These are phyloP conservation scores for Troides oblongomaculatus DNA, from an alignment of 2,888 invertebrate species.

Conservation along the genomic window DNA sequence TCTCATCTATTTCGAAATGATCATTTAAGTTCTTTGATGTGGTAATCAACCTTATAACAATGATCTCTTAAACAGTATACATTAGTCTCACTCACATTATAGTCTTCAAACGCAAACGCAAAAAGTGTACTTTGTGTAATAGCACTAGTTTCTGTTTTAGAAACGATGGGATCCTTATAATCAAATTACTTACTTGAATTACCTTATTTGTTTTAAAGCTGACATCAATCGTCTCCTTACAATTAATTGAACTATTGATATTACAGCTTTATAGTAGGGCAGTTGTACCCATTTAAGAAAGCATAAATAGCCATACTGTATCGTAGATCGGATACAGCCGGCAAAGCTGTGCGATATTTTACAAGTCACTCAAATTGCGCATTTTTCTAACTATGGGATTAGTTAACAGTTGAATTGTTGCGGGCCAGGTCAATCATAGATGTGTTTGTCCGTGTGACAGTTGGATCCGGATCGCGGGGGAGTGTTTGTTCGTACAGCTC, in stretches of 20 bases:
- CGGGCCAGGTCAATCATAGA: slow-evolving; percentile 68
- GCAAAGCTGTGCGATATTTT: slow-evolving; percentile 57
- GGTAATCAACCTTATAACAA: not conserved
- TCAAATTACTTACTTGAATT: not conserved
- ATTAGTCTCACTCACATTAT: not conserved
- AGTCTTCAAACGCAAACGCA: not conserved
- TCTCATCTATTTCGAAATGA: not conserved
- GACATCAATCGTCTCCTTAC: not conserved
- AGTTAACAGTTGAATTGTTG: slow-evolving; percentile 51
- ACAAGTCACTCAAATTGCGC: slow-evolving; percentile 68
- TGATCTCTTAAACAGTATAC: not conserved
- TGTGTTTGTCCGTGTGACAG: slow-evolving; percentile 63
- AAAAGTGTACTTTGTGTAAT: not conserved
- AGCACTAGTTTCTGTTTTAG: not conserved
- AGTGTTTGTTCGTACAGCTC: slow-evolving; percentile 49
- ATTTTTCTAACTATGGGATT: slow-evolving; percentile 59
- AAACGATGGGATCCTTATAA: not conserved
- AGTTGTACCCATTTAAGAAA: slow-evolving; percentile 8
- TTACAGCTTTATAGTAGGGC: not conserved
- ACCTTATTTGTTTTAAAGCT: slow-evolving; percentile 2
- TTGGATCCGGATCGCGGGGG: slow-evolving; percentile 57
- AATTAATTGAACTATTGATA: slow-evolving; percentile 3
- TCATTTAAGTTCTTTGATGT: not conserved
- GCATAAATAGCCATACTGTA: not conserved
- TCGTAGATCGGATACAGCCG: slow-evolving; percentile 42